phyloP scores from a whole-genome alignment of 2,113 vertebrate genomes.

The Eclectus roratus region DNA sequence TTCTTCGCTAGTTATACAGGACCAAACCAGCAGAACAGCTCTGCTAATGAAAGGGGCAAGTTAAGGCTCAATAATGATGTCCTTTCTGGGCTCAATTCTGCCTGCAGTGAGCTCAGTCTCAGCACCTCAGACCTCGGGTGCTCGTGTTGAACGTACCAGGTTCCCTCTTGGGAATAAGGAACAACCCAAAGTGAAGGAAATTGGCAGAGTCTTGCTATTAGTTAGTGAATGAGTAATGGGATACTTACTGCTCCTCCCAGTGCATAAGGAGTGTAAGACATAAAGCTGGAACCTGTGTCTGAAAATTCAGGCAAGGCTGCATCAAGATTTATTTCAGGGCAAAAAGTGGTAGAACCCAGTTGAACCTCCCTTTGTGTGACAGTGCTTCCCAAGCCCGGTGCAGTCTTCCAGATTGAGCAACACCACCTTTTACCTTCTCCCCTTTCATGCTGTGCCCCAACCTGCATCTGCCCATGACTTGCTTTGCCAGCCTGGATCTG shows the following conservation, averaged over 20 bases:
- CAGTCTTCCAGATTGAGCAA: neutral
- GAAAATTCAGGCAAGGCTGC: neutral
- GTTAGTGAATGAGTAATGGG: neutral
- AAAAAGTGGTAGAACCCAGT: neutral
- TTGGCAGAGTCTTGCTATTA: neutral
- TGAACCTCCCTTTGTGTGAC: neutral
- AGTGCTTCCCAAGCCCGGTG: neutral
- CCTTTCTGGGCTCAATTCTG: neutral
- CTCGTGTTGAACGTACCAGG: neutral
- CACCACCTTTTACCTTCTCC: neutral
- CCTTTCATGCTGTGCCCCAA: neutral
- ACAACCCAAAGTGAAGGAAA: accelerated
- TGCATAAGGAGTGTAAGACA: neutral
- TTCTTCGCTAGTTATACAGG: neutral
- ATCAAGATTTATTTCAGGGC: neutral
- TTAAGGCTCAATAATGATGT: neutral
- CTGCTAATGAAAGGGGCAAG: neutral
- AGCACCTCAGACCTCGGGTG: accelerated
- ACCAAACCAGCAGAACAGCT: neutral
- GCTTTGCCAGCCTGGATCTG: neutral
- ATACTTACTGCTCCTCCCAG: neutral
- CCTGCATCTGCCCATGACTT: neutral
- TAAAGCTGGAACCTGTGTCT: neutral
- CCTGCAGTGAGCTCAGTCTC: neutral
- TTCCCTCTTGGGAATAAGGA: neutral